These are phyloP conservation scores for Heliconius hewitsoni DNA, from an alignment of 1,140 invertebrate genomes.

Conservation along the genomic window DNA sequence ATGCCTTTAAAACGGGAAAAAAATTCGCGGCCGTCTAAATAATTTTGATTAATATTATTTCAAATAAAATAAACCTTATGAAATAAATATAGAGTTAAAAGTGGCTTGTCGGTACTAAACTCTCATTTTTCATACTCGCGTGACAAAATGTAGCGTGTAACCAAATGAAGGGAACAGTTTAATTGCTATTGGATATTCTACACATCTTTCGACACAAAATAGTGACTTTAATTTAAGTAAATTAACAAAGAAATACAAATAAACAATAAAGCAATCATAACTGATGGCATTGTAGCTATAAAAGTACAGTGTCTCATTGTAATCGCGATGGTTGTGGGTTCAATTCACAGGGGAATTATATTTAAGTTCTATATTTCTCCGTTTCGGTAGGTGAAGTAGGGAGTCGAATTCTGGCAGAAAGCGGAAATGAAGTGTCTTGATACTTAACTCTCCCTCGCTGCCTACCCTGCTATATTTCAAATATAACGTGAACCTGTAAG, in stretches of 20 bases:
- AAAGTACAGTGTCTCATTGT: background rate
- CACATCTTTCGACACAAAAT: background rate
- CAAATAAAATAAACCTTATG: background rate
- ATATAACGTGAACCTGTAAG: too few relatives aligned
- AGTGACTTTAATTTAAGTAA: background rate
- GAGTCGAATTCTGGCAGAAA: too few relatives aligned
- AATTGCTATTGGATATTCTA: conserved; percentile 7
- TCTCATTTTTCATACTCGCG: conserved; percentile 45
- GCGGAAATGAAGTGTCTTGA: too few relatives aligned
- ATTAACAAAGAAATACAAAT: background rate
- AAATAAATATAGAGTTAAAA: conserved; percentile 18
- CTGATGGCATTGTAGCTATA: background rate
- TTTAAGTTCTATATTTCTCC: background rate
- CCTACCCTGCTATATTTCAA: too few relatives aligned
- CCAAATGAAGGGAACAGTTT: conserved; percentile 32
- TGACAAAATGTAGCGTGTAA: conserved; percentile 43
- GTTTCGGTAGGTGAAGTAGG: too few relatives aligned
- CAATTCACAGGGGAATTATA: background rate
- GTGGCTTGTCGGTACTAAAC: conserved; percentile 26
- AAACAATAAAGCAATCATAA: background rate
- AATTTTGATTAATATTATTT: background rate
- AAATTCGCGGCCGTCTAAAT: conserved; percentile 32
- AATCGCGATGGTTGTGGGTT: background rate
- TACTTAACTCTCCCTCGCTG: too few relatives aligned
- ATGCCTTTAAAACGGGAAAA: conserved; percentile 41